Evolutionary conservation across 2,888 invertebrate genomes (phyloP).

Genomic region (Liopterus haemorrhoidalis): DNA sequence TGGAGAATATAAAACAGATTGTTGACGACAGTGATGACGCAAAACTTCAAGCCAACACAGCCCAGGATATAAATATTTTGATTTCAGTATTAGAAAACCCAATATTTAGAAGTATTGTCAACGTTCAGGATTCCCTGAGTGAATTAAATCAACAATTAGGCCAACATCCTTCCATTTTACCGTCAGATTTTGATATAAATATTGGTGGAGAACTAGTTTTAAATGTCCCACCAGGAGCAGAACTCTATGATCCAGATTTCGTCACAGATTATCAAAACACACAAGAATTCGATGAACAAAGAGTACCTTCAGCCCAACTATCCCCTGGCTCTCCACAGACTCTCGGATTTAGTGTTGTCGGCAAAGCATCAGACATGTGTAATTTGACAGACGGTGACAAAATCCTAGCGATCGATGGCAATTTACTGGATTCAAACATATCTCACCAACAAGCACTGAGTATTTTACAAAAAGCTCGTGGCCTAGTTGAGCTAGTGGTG

Average conservation of each 20-base stretch:
- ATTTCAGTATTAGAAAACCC: constrained; percentile 84
- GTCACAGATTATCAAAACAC: constrained; percentile 43
- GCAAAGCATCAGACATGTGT: constrained; percentile 38
- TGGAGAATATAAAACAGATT: constrained; percentile 81
- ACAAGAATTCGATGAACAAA: constrained; percentile 68
- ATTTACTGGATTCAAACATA: constrained; percentile 69
- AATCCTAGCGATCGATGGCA: constrained; percentile 77
- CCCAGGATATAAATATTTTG: constrained; percentile 75
- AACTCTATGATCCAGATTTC: constrained; percentile 53
- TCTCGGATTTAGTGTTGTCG: constrained; percentile 64
- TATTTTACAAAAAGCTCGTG: constrained; percentile 69
- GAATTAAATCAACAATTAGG: constrained; percentile 81
- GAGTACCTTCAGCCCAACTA: constrained; percentile 70
- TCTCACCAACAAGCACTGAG: constrained; percentile 77
- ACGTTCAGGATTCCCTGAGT: constrained; percentile 83
- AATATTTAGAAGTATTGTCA: constrained; percentile 82
- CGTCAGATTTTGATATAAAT: constrained; percentile 89
- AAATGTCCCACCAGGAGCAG: constrained; percentile 55
- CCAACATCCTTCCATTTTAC: constrained; percentile 87
- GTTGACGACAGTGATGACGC: constrained; percentile 81
- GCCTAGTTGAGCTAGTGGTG: constrained; percentile 50
- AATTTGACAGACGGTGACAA: constrained; percentile 72
- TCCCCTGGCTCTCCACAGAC: constrained; percentile 66
- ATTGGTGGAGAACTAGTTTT: constrained; percentile 64
- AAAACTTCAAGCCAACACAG: constrained; percentile 67